Percentiles rank a stretch among this genome's conserved stretches.
Conservation (phyloP, 2,797 vertebrate species). For the Ptychadena robeensis region DNA sequence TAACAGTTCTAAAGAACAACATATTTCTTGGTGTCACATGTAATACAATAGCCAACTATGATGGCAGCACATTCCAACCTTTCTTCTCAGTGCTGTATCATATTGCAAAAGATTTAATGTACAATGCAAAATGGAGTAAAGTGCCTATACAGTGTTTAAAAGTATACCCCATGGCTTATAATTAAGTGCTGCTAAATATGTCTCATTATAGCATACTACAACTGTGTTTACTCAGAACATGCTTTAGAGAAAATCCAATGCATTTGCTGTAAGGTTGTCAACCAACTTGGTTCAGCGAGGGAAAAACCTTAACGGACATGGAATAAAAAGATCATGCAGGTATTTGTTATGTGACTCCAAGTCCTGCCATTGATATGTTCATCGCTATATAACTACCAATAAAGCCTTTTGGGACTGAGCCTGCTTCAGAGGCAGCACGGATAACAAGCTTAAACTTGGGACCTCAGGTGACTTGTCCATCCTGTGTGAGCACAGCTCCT, state of each 20-base stretch:
- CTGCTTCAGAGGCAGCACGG: slow-evolving; percentile 30
- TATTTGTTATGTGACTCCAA: slow-evolving; percentile 58
- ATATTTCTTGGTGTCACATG: slow-evolving; percentile 71
- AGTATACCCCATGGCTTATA: slow-evolving; percentile 64
- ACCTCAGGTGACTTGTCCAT: neutral
- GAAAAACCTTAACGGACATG: slow-evolving; percentile 73
- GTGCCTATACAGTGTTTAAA: slow-evolving; percentile 67
- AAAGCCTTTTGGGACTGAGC: slow-evolving; percentile 4
- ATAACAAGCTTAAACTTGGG: slow-evolving; percentile 18
- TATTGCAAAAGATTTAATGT: slow-evolving; percentile 65
- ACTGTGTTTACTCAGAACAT: slow-evolving; percentile 62
- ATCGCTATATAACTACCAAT: slow-evolving; percentile 51
- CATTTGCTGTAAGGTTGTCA: slow-evolving; percentile 72
- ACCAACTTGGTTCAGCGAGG: slow-evolving; percentile 73
- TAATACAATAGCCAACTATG: slow-evolving; percentile 70
- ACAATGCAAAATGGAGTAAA: slow-evolving; percentile 68
- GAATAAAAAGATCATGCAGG: slow-evolving; percentile 74
- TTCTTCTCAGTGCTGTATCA: slow-evolving; percentile 61
- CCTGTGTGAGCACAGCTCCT: slow-evolving; percentile 1
- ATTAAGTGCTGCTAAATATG: slow-evolving; percentile 72
- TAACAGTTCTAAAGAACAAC: slow-evolving; percentile 69
- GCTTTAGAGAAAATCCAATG: slow-evolving; percentile 74
- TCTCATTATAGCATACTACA: slow-evolving; percentile 74
- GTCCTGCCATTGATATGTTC: slow-evolving; percentile 49
- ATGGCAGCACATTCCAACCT: slow-evolving; percentile 65